Evolutionary conservation across 35 echinoderm and acorn worm genomes (phyloP).

Genomic region (Patiria miniata): DNA sequence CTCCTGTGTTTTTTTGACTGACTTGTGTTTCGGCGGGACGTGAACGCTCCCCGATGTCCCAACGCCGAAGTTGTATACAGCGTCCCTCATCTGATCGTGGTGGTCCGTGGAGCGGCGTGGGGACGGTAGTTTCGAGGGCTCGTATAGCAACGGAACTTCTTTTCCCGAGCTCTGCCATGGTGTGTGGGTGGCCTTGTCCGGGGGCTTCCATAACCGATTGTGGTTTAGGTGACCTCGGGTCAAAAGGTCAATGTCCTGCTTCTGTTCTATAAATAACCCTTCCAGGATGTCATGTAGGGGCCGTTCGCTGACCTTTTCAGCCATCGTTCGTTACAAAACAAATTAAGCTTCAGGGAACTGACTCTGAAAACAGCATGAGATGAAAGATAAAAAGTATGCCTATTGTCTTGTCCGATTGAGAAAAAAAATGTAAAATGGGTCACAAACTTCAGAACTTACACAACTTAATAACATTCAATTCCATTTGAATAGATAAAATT

Average conservation of each 20-base stretch:
- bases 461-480: no score
- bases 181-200: conserved; percentile 72
- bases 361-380: no score
- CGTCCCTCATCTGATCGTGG: conserved; percentile 61
- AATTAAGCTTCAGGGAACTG: no score
- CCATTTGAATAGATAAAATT: no score
- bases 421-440: no score
- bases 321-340: background rate
- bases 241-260: conserved; percentile 79
- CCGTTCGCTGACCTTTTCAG: conserved; percentile 39
- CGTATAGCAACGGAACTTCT: conserved; percentile 63
- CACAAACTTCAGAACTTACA: no score
- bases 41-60: conserved; percentile 88
- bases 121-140: conserved; percentile 79
- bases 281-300: conserved; percentile 86
- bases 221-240: conserved; percentile 88
- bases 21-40: conserved; percentile 31
- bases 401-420: no score
- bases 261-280: conserved; percentile 83
- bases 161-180: conserved; percentile 85
- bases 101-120: conserved; percentile 40
- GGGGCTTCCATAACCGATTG: conserved; percentile 80
- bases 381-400: no score
- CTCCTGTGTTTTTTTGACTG: background rate
- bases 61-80: conserved; percentile 91